A percentile compares a stretch with the other conserved stretches of the same genome.
These are phyloP conservation scores for Bubo bubo DNA, from an alignment of 2,113 vertebrate species.

Conservation along the genomic window DNA sequence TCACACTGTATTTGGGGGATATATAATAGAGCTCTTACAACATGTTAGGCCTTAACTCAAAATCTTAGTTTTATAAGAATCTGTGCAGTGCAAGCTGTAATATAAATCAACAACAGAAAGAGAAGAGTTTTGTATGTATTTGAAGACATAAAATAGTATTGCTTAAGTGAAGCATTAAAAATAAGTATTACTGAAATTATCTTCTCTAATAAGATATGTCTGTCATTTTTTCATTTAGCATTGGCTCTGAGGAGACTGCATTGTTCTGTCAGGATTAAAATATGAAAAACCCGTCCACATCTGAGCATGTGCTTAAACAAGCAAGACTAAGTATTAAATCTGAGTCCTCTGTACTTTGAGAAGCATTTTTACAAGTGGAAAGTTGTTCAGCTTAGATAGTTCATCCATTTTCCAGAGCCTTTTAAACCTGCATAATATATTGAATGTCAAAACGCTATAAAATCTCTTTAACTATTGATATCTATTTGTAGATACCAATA, in stretches of 20 bases:
- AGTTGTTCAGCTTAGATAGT: slow-evolving; percentile 70
- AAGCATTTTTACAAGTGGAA: slow-evolving; percentile 72
- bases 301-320: slow-evolving; percentile 73
- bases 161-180: slow-evolving; percentile 60
- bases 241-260: neutral
- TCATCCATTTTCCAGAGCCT: slow-evolving; percentile 69
- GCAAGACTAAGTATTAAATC: slow-evolving; percentile 70
- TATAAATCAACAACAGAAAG: neutral
- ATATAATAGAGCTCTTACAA: slow-evolving; percentile 25
- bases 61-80: slow-evolving; percentile 50
- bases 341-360: slow-evolving; percentile 52
- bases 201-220: slow-evolving; percentile 39
- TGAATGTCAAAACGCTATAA: slow-evolving; percentile 59
- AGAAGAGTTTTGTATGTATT: neutral
- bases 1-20: neutral
- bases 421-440: slow-evolving; percentile 65
- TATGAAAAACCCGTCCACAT: slow-evolving; percentile 44
- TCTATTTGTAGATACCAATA: slow-evolving; percentile 63
- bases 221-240: slow-evolving; percentile 40
- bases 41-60: slow-evolving; percentile 7
- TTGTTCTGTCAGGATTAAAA: slow-evolving; percentile 61
- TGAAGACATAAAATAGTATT: slow-evolving; percentile 46
- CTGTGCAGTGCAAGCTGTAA: neutral
- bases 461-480: slow-evolving; percentile 73
- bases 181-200: slow-evolving; percentile 61